Evolutionary conservation across 2,113 vertebrate species (phyloP).

Genomic region (Hipposideros armiger): DNA sequence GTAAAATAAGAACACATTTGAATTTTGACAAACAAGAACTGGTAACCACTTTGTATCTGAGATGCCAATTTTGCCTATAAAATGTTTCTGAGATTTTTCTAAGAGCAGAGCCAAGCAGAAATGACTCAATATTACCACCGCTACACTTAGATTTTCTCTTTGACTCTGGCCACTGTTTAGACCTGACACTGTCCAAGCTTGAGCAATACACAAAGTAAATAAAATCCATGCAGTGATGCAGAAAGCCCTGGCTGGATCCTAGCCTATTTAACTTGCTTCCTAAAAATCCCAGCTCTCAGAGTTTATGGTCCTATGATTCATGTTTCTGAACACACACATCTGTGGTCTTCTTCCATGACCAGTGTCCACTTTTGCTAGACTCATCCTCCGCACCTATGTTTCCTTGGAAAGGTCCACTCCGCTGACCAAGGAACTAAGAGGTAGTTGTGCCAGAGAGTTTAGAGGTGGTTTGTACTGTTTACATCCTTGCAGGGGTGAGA

Average conservation of each 20-base stretch:
- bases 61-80: constrained; percentile 66
- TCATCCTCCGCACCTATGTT: neutral
- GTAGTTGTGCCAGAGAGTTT: neutral
- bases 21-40: constrained; percentile 43
- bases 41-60: neutral
- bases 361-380: neutral
- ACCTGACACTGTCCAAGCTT: constrained; percentile 20
- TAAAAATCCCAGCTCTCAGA: constrained; percentile 31
- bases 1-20: constrained; percentile 31
- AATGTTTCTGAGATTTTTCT: constrained; percentile 60
- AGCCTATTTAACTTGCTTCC: constrained; percentile 25
- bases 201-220: constrained; percentile 41
- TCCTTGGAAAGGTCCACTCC: neutral
- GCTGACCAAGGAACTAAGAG: neutral
- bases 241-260: constrained; percentile 50
- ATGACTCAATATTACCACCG: constrained; percentile 56
- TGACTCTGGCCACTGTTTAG: constrained; percentile 69
- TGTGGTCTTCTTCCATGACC: constrained; percentile 6
- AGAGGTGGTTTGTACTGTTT: neutral
- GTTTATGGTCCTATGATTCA: constrained; percentile 34
- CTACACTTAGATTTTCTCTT: constrained; percentile 53
- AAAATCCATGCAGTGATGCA: constrained; percentile 11
- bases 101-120: constrained; percentile 61
- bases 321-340: neutral
- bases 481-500: neutral